Base-by-base conservation (phyloP, 2,113 vertebrate species). In the Saguinus imperator region DNA sequence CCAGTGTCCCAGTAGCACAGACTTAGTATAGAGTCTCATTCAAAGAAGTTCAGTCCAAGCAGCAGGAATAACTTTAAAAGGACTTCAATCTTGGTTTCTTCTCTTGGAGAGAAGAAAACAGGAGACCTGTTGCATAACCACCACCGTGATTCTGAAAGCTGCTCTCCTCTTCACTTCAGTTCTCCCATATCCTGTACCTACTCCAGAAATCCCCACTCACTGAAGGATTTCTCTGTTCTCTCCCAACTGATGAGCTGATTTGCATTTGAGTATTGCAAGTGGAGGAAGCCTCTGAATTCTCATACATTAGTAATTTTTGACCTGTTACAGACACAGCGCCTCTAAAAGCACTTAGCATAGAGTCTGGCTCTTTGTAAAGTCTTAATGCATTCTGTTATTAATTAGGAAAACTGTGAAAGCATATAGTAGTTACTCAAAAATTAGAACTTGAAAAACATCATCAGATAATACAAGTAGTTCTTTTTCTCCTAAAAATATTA, bases 401-500 rank as follows among this genome's bases (percentile, higher is more conserved):
- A 25, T n/a, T 77, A 82, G 76, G 48, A 66, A 73, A 81, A 25
- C n/a, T n/a, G 35, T 17, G 45, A 79, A 75, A 6, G 6, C 61
- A 27, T 17, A 8, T 32, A 92, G 32, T 45, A 35, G 52, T 66
- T 80, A 13, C 58, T 83, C 35, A 87, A 82, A 94, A 25, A 64
- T 29, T 13, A 1, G 21, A 25, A 10, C 72, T 43, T 3, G 10
- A 11, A 43, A 73, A 73, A 96, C 61, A 55, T 14, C n/a, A 77
- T 92, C 58, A 50, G 1, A 75, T 32, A n/a, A 45, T 37, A 48
- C 64, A 87, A 92, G 75, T 40, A 57, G 50, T 37, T 50, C 29
- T n/a, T 95, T 88, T 66, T 70, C n/a, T 73, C 55, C 75, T 91
- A 79, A 91, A 94, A 79, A 83, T 45, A 40, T 58, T 57, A 87